Conservation (phyloP, 2,888 invertebrate genomes). For the Lampropteryx suffumata region DNA sequence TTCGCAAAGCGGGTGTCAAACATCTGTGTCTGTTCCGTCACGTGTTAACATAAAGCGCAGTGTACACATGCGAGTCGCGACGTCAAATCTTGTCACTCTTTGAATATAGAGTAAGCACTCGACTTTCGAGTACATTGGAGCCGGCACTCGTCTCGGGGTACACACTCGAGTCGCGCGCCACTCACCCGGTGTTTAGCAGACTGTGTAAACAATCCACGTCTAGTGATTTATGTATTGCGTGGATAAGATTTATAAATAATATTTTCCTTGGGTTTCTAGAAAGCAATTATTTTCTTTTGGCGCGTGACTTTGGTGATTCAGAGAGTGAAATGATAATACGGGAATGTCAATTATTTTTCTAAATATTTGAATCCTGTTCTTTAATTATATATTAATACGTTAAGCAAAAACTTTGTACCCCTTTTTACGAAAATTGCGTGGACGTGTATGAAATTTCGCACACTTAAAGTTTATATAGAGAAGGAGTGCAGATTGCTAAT, state of each 20-base stretch:
- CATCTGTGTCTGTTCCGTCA: conserved; percentile 29
- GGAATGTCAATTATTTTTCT: too few relatives aligned
- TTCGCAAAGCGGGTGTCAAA: conserved; percentile 20
- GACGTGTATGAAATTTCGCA: too few relatives aligned
- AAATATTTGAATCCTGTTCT: too few relatives aligned
- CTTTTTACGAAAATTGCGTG: too few relatives aligned
- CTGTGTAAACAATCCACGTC: conserved; percentile 64
- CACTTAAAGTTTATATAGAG: too few relatives aligned
- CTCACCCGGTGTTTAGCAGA: conserved; percentile 65
- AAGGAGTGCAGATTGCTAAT: too few relatives aligned
- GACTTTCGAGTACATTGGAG: conserved; percentile 58
- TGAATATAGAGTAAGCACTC: conserved; percentile 72
- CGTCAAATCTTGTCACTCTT: conserved; percentile 61
- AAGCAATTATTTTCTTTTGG: conserved; percentile 1
- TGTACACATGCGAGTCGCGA: conserved; percentile 41
- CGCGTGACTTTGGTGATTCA: neutral
- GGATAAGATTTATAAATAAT: conserved; percentile 28
- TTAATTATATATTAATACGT: too few relatives aligned
- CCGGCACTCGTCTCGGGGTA: conserved; percentile 63
- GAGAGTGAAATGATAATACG: too few relatives aligned
- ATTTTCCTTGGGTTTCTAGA: conserved; percentile 13
- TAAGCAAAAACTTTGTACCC: too few relatives aligned
- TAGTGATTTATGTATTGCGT: conserved; percentile 45
- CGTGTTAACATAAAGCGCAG: conserved; percentile 40
- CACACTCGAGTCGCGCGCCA: conserved; percentile 49